Base-by-base conservation (phyloP, 30 jellyfish, hydroid and myxozoan species). In the Clytia hemisphaerica region DNA sequence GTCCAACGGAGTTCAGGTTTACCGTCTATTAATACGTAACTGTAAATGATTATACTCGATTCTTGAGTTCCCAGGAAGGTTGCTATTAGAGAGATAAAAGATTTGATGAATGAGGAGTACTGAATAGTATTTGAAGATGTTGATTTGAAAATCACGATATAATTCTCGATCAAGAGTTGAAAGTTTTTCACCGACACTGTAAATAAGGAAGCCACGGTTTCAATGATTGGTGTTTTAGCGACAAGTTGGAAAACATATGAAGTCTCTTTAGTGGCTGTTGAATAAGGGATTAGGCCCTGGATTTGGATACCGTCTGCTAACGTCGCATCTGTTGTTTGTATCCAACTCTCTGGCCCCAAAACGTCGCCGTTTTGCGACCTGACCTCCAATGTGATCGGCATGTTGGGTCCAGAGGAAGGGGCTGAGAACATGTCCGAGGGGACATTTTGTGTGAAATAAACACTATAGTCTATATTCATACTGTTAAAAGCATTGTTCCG, bases 401-500 rank as follows among this genome's bases (percentile, higher is more conserved):
- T 86, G 47, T 42, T 42, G 27, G 75, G 64, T 15, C 76, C 96
- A 30, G 82, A 24, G 33, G 14, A 37, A 0, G 96, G 96, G 3
- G 96, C 45, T 35, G 4, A 79, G 61, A 86, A 86, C 45, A 69
- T 24, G 3, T 65, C 40, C 47, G 80, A 32, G 0, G 94, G 68
- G 27, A 86, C 35, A 25, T 61, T n/a, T 64, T 49, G 38, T 3
- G 92, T 44, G 51, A 78, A 78, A 34, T 70, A 74, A 28, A 45
- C 83, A 2, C 96, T 94, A 27, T 58, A 58, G 31, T 45, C 48
- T 6, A 77, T 27, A 31, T 18, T 53, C 35, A 27, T 50, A 14
- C 76, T 28, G 19, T 61, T 71, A 34, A 69, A 67, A 1, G 45
- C 12, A 3, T 68, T 14, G 31, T 37, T 44, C 9, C 71, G 15